phyloP scores from a whole-genome alignment of 2,888 invertebrate species.

The Melinaea marsaeus region DNA sequence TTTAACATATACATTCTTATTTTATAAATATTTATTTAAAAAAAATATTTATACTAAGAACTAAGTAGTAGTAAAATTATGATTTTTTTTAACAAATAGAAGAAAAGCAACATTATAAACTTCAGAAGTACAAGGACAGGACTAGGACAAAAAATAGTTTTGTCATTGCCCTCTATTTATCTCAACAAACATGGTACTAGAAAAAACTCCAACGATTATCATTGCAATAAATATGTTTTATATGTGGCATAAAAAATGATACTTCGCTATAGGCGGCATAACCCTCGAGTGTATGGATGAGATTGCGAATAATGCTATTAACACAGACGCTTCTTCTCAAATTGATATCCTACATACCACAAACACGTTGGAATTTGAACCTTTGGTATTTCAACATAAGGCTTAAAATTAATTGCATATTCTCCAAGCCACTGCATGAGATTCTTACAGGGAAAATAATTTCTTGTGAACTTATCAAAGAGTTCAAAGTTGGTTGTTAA shows the following conservation, averaged over 20 bases:
- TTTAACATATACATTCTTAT: too few relatives aligned
- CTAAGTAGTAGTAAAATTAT: too few relatives aligned
- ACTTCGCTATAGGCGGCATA: constrained; percentile 68
- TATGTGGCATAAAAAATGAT: constrained; percentile 77
- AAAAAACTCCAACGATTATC: constrained; percentile 73
- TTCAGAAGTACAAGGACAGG: constrained; percentile 1
- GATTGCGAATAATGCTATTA: constrained; percentile 79
- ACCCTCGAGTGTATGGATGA: constrained; percentile 77
- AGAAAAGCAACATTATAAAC: not conserved
- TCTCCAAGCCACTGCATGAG: constrained; percentile 40
- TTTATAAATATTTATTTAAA: too few relatives aligned
- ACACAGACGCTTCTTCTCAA: constrained; percentile 78
- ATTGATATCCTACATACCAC: constrained; percentile 68
- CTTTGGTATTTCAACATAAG: constrained; percentile 34
- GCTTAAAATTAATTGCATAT: constrained; percentile 36
- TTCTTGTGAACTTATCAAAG: constrained; percentile 37
- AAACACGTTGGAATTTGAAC: constrained; percentile 44
- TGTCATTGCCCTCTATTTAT: constrained; percentile 56
- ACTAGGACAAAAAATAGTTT: constrained; percentile 18
- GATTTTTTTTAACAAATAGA: too few relatives aligned
- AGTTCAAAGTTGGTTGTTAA: constrained; percentile 39
- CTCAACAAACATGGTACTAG: constrained; percentile 62
- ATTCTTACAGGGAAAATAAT: constrained; percentile 39
- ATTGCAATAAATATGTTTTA: constrained; percentile 78
- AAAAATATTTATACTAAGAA: too few relatives aligned